Base-by-base conservation (phyloP, 2,113 vertebrate genomes). In the Mesitornis unicolor region DNA sequence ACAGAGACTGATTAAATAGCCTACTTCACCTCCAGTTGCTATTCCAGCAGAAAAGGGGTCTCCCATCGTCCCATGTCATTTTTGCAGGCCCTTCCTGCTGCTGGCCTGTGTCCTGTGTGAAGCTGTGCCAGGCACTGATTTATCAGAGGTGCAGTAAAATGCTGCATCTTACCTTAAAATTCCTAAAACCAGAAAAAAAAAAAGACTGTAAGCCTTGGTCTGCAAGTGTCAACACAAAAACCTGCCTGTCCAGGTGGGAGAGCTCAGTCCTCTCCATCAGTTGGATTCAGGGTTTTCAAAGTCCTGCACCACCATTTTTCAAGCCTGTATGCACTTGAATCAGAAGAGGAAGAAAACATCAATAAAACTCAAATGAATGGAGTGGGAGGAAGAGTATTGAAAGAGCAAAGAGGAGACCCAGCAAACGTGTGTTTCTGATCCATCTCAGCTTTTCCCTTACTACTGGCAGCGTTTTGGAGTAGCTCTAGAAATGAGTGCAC, bases 31-130 rank as follows among this genome's bases (percentile, higher is more conserved):
- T 79, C 0, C 1, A 51, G 24, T 17, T 54, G 48, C 33, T 81
- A 22, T 35, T 85, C 13, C 42, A 65, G 65, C 56, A 56, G 17
- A 63, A 59, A 48, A 80, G 42, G 59, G 6, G 4, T 73, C 20
- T 77, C 38, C 24, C 0, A 2, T 64, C 33, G 38, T 64, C 17
- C 74, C 43, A 0, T 20, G 43, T 40, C 43, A 42, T 12, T 3
- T n/a, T 36, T 63, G 29, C 42, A 64, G 71, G 67, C 18, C 24
- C 16, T 74, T 50, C 40, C 68, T 88, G 48, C 35, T 77, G 26
- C 48, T 77, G 22, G 38, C 29, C 14, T 33, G 2, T 48, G 43
- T 51, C 16, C 20, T 54, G 68, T 40, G 19, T 73, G 79, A 87
- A 69, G 69, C 10, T 64, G 26, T 73, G 53, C 11, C 22, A 73